Conservation (phyloP, 2,888 invertebrate genomes). For the Acrobasis repandana region DNA sequence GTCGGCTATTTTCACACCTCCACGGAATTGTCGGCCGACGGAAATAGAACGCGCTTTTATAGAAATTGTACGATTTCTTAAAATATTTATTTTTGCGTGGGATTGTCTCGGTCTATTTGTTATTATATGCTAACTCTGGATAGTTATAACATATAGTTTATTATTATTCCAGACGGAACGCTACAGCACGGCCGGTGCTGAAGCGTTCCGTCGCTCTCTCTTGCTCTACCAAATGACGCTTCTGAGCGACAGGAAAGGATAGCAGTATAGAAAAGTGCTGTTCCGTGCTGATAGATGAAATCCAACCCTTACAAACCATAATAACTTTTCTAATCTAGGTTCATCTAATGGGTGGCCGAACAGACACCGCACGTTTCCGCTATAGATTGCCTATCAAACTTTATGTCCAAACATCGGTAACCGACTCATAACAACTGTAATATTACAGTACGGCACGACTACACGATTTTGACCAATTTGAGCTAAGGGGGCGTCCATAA, state of each 20-base stretch:
- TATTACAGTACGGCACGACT: slow-evolving; percentile 1
- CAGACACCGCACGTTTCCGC: neutral
- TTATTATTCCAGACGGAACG: too few relatives aligned
- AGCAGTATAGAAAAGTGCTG: neutral
- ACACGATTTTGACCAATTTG: slow-evolving; percentile 15
- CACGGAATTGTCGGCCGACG: neutral
- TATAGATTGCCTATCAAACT: neutral
- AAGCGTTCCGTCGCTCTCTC: too few relatives aligned
- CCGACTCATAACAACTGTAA: slow-evolving; percentile 11
- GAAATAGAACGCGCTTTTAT: neutral
- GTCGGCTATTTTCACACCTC: neutral
- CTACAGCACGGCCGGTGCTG: too few relatives aligned
- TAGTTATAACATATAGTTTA: too few relatives aligned
- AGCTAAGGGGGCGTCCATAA: too few relatives aligned
- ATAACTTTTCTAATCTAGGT: neutral
- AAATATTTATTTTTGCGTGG: too few relatives aligned
- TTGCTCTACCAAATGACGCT: too few relatives aligned
- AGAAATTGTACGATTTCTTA: neutral
- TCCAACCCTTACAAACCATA: too few relatives aligned
- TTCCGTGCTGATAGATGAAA: too few relatives aligned
- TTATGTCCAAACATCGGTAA: slow-evolving; percentile 6
- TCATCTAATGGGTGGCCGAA: slow-evolving; percentile 1
- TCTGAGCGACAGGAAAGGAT: too few relatives aligned
- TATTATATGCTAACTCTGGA: too few relatives aligned
- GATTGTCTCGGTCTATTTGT: too few relatives aligned